Evolutionary conservation across 1,140 invertebrate species (phyloP), one percentile per base, ranked within the genome.

Genomic region (Cyclargus thomasi): DNA sequence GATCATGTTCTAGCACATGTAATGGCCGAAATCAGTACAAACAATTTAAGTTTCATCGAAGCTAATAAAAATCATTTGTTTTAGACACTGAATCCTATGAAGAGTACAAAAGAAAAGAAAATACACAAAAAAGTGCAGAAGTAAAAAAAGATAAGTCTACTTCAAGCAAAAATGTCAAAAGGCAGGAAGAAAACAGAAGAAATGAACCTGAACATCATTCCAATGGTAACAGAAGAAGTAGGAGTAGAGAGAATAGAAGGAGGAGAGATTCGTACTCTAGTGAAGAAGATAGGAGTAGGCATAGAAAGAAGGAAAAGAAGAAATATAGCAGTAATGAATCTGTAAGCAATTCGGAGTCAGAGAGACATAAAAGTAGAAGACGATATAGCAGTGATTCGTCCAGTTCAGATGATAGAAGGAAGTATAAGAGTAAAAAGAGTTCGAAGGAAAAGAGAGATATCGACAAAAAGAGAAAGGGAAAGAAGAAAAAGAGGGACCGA

Each of bases 51-150:
- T 63, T 63, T 62, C 18, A 62, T 62, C 18, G 23, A n/a, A 22
- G 3, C 59, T 14, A 11, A 62, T 23, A 10, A 17, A 0, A 20
- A 11, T 17, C 20, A 67, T 14, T 64, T 59, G 85, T 91, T 71
- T 70, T 74, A 95, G 94, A 95, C 91, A 90, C 92, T 4, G 92
- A 92, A 22, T 94, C 94, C 68, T 95, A 93, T 80, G 92, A 95
- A 73, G 92, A 94, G 74, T 94, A 94, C 69, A 95, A 94, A 75
- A 92, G 91, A 67, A 92, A 92, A 67, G 91, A 92, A 77, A 79
- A 89, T 22, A 64, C 74, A 35, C 82, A 87, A 66, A 75, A 84
- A 36, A 79, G 84, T 23, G 74, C 74, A 59, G 57, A 67, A 55
- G 16, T 79, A 78, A 76, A 86, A 81, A 53, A 73, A 74, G 67